phyloP scores from a whole-genome alignment of 2,888 invertebrate species.

The Eremobia ochroleuca region DNA sequence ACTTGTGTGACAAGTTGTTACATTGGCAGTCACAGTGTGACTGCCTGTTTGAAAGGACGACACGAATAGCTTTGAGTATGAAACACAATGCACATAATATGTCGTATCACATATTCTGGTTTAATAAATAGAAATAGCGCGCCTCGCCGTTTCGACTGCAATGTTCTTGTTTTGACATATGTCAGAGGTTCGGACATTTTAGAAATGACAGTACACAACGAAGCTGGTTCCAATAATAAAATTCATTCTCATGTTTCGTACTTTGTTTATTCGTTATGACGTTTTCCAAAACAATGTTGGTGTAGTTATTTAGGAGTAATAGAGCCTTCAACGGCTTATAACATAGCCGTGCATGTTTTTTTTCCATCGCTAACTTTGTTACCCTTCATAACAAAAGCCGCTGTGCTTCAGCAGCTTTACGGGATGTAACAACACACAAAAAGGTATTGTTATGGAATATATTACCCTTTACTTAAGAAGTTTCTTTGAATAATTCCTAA shows the following conservation, averaged over 20 bases:
- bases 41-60: background rate
- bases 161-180: background rate
- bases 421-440: constrained; percentile 44
- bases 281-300: background rate
- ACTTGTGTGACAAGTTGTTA: constrained; percentile 1
- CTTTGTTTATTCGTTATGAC: background rate
- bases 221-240: background rate
- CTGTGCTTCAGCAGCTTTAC: constrained; percentile 23
- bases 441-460: constrained; percentile 50
- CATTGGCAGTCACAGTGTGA: background rate
- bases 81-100: background rate
- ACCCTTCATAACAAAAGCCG: constrained; percentile 42
- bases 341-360: constrained; percentile 11
- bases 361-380: constrained; percentile 38
- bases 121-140: background rate
- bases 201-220: background rate
- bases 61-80: background rate
- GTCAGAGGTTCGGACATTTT: background rate
- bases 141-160: too few relatives aligned
- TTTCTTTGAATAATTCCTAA: constrained; percentile 53
- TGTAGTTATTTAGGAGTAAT: constrained; percentile 7
- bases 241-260: background rate
- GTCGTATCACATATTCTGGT: background rate
- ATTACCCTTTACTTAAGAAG: constrained; percentile 30
- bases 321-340: constrained; percentile 6